phyloP scores from a whole-genome alignment of 2,113 vertebrate species.

The Hyla sarda region DNA sequence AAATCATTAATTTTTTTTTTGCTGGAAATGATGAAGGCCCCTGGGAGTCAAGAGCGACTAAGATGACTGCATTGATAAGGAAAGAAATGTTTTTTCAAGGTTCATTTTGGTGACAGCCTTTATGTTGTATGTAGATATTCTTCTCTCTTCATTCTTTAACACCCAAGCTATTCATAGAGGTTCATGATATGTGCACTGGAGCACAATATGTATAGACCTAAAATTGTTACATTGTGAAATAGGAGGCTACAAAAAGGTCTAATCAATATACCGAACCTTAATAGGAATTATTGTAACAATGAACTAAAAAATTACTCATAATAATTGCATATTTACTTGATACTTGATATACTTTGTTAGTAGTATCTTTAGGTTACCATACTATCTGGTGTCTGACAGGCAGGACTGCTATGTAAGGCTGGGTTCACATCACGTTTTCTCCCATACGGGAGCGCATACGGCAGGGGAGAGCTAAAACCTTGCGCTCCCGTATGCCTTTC shows the following conservation, averaged over 20 bases:
- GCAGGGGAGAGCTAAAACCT: too few species aligned
- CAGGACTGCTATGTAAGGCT: too few species aligned
- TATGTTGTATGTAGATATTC: not conserved
- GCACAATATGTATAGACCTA: not conserved
- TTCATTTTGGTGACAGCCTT: constrained; percentile 2
- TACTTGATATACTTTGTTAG: too few species aligned
- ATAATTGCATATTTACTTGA: too few species aligned
- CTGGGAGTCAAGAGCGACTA: not conserved
- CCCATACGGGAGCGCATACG: too few species aligned
- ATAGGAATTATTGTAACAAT: not conserved
- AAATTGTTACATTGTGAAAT: not conserved
- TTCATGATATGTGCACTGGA: not conserved
- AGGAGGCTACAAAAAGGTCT: not conserved
- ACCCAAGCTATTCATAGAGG: not conserved
- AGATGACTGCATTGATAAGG: constrained; percentile 9
- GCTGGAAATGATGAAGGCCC: constrained; percentile 13
- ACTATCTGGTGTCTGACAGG: too few species aligned
- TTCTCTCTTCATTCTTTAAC: not conserved
- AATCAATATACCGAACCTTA: not conserved
- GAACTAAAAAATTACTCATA: not conserved
- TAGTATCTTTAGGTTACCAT: too few species aligned
- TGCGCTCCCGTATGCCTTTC: too few species aligned
- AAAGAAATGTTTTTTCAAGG: constrained; percentile 1
- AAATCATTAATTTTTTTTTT: constrained; percentile 44
- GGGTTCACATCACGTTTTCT: too few species aligned